Percentiles rank a stretch among this genome's conserved stretches.
Evolutionary conservation across 2,888 invertebrate species (phyloP).

Genomic region (Eupithecia subumbrata): DNA sequence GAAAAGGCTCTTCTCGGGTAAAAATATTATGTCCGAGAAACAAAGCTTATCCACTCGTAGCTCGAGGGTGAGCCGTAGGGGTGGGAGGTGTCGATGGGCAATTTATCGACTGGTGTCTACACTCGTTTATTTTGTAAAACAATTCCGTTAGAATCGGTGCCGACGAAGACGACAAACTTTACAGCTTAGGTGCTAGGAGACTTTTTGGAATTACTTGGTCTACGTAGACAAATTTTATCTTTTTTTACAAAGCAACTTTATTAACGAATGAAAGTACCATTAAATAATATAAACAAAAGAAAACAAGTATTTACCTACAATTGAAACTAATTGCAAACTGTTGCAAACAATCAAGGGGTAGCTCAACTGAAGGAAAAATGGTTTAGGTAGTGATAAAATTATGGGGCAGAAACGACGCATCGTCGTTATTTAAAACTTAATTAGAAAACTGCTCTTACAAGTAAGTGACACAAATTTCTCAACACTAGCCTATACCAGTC

Average conservation of each 20-base stretch:
- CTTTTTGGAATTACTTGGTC: neutral
- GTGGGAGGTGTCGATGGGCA: conserved; percentile 5
- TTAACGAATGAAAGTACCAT: no score
- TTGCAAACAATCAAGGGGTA: no score
- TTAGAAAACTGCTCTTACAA: no score
- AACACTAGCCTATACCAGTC: no score
- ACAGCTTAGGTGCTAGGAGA: neutral
- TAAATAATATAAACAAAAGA: no score
- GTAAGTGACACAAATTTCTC: no score
- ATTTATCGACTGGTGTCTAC: conserved; percentile 2
- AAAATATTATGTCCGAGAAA: conserved; percentile 47
- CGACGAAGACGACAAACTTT: neutral
- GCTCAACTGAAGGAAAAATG: no score
- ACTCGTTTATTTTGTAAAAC: neutral
- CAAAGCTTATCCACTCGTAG: conserved; percentile 43
- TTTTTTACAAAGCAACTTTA: no score
- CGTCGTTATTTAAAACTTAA: neutral
- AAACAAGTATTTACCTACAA: no score
- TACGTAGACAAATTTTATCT: neutral
- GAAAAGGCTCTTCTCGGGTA: conserved; percentile 42
- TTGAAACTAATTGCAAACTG: no score
- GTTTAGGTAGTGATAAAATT: neutral
- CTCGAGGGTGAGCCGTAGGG: conserved; percentile 25
- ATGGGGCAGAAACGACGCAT: neutral
- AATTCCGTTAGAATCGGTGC: neutral